These are phyloP conservation scores for Kuschelorhynchus macadamiae DNA, from an alignment of 2,888 invertebrate species.

Conservation along the genomic window DNA sequence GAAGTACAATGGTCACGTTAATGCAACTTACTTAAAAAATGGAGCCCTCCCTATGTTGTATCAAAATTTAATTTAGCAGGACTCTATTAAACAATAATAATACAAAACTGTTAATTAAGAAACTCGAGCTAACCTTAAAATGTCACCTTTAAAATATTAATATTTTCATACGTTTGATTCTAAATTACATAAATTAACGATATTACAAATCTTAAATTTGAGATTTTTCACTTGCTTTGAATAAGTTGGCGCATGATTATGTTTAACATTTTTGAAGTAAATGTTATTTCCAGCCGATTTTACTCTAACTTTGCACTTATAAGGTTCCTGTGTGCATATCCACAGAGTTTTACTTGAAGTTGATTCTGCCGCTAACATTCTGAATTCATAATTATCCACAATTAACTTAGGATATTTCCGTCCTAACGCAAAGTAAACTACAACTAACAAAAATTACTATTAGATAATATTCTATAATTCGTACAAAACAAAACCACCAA, in stretches of 20 bases:
- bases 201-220: slow-evolving; percentile 6
- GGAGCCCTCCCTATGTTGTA: too few species aligned
- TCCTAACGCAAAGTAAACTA: slow-evolving; percentile 54
- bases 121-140: too few species aligned
- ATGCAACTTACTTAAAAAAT: too few species aligned
- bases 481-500: too few species aligned
- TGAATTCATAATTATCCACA: slow-evolving; percentile 53
- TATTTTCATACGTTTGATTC: too few species aligned
- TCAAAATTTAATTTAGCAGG: too few species aligned
- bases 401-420: slow-evolving; percentile 56
- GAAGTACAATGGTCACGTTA: too few species aligned
- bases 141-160: too few species aligned
- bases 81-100: too few species aligned
- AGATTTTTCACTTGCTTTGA: background rate
- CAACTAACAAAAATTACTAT: slow-evolving; percentile 27
- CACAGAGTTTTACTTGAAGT: slow-evolving; percentile 23
- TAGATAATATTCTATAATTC: too few species aligned
- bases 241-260: slow-evolving; percentile 31
- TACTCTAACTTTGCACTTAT: slow-evolving; percentile 21
- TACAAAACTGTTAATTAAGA: too few species aligned
- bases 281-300: slow-evolving; percentile 23
- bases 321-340: slow-evolving; percentile 28
- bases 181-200: slow-evolving; percentile 4
- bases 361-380: slow-evolving; percentile 39
- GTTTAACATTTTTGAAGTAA: slow-evolving; percentile 9